These are phyloP conservation scores for Macrosoma leucophasiata DNA, from an alignment of 2,888 invertebrate species.

Conservation along the genomic window DNA sequence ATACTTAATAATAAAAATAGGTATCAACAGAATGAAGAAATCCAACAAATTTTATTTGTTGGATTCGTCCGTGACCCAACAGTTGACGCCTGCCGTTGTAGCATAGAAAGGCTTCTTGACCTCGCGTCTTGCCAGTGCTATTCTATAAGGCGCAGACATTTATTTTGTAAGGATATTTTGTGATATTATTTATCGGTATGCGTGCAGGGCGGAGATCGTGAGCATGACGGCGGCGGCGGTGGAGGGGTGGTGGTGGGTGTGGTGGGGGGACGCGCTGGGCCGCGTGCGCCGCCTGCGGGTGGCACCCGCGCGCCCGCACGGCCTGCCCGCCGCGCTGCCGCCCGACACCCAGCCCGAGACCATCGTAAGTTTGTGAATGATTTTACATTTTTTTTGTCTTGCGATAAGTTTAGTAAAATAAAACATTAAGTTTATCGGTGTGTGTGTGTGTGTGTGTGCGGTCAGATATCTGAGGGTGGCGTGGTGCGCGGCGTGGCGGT, in stretches of 20 bases:
- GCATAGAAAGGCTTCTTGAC: too few species aligned
- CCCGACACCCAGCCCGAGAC: slow-evolving; percentile 16
- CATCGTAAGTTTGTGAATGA: slow-evolving; percentile 17
- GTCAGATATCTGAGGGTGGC: slow-evolving; percentile 68
- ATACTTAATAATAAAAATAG: too few species aligned
- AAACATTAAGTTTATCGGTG: too few species aligned
- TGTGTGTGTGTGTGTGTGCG: too few species aligned
- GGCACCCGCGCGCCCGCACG: slow-evolving; percentile 14
- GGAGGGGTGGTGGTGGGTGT: slow-evolving; percentile 46
- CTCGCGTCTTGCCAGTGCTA: too few species aligned
- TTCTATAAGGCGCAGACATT: too few species aligned
- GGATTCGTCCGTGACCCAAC: too few species aligned
- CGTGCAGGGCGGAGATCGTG: slow-evolving; percentile 35
- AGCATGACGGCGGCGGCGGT: slow-evolving; percentile 38
- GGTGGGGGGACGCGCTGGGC: slow-evolving; percentile 50
- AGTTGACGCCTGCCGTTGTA: slow-evolving; percentile 6
- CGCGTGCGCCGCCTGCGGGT: slow-evolving; percentile 30
- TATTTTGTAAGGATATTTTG: too few species aligned
- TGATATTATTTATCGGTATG: neutral
- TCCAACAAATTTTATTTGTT: too few species aligned
- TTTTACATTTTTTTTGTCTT: too few species aligned
- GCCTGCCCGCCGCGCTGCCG: slow-evolving; percentile 17
- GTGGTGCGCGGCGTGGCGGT: slow-evolving; percentile 84
- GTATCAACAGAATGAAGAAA: too few species aligned
- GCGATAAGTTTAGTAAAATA: too few species aligned